Conservation (phyloP, 2,888 invertebrate genomes). For the Mimachlamys varia region DNA sequence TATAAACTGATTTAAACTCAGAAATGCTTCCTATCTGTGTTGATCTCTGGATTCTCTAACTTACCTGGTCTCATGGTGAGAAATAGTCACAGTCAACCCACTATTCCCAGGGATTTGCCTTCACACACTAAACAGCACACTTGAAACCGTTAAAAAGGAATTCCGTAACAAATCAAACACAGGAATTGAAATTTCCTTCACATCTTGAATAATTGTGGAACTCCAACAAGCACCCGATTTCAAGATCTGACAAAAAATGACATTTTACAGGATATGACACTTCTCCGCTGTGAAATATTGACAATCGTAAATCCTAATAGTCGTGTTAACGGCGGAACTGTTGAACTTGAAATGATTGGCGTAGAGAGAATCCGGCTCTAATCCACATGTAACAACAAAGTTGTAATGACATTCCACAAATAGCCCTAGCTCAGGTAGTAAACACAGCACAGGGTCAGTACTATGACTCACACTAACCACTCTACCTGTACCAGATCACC, state of each 20-base stretch:
- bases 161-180: background rate
- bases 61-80: conserved; percentile 4
- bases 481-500: conserved; percentile 8
- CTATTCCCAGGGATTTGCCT: background rate
- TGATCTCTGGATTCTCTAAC: background rate
- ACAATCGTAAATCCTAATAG: background rate
- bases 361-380: background rate
- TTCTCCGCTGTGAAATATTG: background rate
- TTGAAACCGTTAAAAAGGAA: background rate
- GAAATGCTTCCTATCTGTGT: no score
- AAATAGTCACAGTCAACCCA: background rate
- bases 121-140: background rate
- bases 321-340: background rate
- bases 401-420: conserved; percentile 19
- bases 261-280: background rate
- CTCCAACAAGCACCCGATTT: background rate
- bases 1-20: no score
- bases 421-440: background rate
- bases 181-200: background rate
- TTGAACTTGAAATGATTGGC: background rate
- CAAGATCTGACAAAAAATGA: background rate
- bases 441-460: background rate
- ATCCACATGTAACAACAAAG: background rate
- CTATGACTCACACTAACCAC: background rate
- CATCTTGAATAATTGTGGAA: background rate